These are phyloP conservation scores for Catocala fraxini DNA, from an alignment of 2,888 invertebrate genomes.

Conservation along the genomic window DNA sequence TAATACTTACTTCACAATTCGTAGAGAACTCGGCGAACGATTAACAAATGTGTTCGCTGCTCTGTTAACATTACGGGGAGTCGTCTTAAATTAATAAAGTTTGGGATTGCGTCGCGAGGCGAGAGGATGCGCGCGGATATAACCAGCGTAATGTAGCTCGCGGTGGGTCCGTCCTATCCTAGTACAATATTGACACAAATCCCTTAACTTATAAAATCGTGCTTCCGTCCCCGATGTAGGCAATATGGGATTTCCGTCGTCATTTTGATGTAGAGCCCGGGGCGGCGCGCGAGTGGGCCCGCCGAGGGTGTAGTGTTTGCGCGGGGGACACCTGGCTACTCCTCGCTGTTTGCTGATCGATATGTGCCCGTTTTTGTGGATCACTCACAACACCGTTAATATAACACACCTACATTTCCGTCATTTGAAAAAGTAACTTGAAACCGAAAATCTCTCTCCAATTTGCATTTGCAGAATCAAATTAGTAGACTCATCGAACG, in stretches of 20 bases:
- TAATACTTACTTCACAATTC: constrained; percentile 75
- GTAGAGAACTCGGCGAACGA: constrained; percentile 63
- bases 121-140: constrained; percentile 38
- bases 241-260: constrained; percentile 86
- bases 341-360: constrained; percentile 77
- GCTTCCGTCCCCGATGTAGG: constrained; percentile 82
- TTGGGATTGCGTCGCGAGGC: constrained; percentile 49
- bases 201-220: constrained; percentile 88
- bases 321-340: constrained; percentile 82
- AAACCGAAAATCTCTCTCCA: neutral
- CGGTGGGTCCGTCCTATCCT: constrained; percentile 71
- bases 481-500: constrained; percentile 27
- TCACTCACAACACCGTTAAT: constrained; percentile 49
- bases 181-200: constrained; percentile 88
- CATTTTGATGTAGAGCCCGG: constrained; percentile 83
- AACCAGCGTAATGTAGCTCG: constrained; percentile 36
- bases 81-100: constrained; percentile 78
- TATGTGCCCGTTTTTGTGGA: constrained; percentile 60
- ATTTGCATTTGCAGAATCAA: constrained; percentile 12
- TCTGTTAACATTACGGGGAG: constrained; percentile 57
- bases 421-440: constrained; percentile 20
- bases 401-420: constrained; percentile 49
- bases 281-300: constrained; percentile 60
- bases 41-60: constrained; percentile 68
- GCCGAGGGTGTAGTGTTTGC: constrained; percentile 70